Base-by-base conservation (phyloP, 2,888 invertebrate species). In the Subacronicta megacephala region DNA sequence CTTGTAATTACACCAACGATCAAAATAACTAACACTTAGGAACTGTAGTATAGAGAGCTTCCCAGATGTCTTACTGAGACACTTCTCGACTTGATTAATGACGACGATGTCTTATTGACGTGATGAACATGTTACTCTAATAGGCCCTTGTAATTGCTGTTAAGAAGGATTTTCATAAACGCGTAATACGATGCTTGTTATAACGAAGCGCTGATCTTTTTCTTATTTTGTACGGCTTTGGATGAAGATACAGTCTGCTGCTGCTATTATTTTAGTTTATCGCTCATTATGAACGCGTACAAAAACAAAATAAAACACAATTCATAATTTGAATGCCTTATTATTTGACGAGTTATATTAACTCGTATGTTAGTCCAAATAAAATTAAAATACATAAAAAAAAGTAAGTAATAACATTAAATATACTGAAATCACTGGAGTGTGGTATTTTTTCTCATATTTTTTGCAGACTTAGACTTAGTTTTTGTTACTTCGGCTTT, bases 91-190 rank as follows among this genome's bases (percentile, higher is more conserved):
- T 50, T 36, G 47, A 69, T 58, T 46, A 33, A 3, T 38, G 37
- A 42, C 4, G 40, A 9, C 37, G 47, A 18, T 18, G 3, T 16
- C 9, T 58, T 58, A 56, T 70, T 58, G 60, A 41, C 13, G n/a
- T 10, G 15, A 57, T 52, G 42, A 41, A 57, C 55, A 57, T 57
- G 41, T 50, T 44, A 23, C 45, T 42, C 18, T 57, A 50, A 57
- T 46, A 56, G 29, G 31, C 23, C 17, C 49, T 42, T 16, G 43
- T 60, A 67, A 54, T 67, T 63, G 38, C 33, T 18, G 38, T 55
- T 46, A 62, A 15, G 46, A n/a, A 2, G 26, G 20, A 17, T 36
- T 46, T 65, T 52, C 17, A 36, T 49, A n/a, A 31, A 26, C 53
- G 44, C 62, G 26, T 53, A 29, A 16, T 17, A 15, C 10, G 26